These are phyloP conservation scores for Brassicogethes aeneus DNA, from an alignment of 2,888 invertebrate species.

Conservation along the genomic window DNA sequence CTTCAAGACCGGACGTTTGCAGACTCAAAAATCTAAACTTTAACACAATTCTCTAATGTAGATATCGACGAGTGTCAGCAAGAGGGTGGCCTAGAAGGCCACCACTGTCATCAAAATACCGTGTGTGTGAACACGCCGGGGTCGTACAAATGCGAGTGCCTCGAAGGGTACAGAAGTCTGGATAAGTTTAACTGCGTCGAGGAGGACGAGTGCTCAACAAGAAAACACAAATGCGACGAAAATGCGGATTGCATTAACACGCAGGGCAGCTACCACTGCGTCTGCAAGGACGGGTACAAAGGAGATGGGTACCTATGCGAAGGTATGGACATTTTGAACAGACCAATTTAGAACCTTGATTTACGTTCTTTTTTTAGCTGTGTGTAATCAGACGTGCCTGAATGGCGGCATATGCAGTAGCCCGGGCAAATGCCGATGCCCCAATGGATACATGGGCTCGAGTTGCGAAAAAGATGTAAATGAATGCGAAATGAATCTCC, in stretches of 20 bases:
- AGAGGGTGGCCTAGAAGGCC: constrained; percentile 67
- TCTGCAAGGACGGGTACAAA: constrained; percentile 59
- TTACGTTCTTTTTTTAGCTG: constrained; percentile 48
- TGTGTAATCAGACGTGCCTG: constrained; percentile 70
- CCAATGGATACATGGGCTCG: constrained; percentile 70
- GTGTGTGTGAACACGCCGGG: constrained; percentile 75
- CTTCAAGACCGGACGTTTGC: too few species aligned
- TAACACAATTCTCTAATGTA: too few species aligned
- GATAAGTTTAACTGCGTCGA: constrained; percentile 76
- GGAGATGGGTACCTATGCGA: constrained; percentile 73
- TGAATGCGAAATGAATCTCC: constrained; percentile 65
- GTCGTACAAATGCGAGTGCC: constrained; percentile 76
- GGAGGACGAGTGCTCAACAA: constrained; percentile 68
- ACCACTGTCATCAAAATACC: constrained; percentile 80
- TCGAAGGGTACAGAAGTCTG: constrained; percentile 64
- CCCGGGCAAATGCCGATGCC: constrained; percentile 71
- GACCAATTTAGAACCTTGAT: constrained; percentile 3
- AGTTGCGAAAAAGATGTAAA: constrained; percentile 82
- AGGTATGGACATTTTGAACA: constrained; percentile 50
- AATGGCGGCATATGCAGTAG: constrained; percentile 76
- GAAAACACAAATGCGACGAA: constrained; percentile 63
- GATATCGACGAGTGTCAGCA: constrained; percentile 81
- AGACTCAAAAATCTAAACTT: too few species aligned
- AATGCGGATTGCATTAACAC: constrained; percentile 76
- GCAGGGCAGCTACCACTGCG: constrained; percentile 71